Evolutionary conservation across 2,113 vertebrate genomes (phyloP).

Genomic region (Megalops atlanticus): DNA sequence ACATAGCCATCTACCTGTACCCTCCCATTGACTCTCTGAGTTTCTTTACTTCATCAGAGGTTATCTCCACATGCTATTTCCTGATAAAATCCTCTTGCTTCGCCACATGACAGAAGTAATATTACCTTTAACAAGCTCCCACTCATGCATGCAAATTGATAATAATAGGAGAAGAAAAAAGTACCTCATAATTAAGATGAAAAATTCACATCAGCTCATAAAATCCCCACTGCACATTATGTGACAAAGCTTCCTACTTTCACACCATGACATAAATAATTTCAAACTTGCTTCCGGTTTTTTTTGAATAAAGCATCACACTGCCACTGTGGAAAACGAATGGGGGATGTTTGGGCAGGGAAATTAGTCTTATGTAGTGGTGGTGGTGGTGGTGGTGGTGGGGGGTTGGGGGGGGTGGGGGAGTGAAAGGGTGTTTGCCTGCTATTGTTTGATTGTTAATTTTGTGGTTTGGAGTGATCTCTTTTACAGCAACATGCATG

Average conservation of each 20-base stretch:
- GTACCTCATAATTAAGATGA: constrained; percentile 85
- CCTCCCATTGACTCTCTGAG: constrained; percentile 27
- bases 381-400: too few species aligned
- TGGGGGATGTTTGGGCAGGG: constrained; percentile 26
- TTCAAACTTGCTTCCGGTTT: constrained; percentile 35
- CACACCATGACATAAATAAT: constrained; percentile 29
- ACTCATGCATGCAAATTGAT: constrained; percentile 88
- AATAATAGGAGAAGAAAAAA: constrained; percentile 84
- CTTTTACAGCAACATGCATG: background rate
- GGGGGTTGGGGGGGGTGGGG: background rate
- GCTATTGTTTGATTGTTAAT: background rate
- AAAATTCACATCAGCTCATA: constrained; percentile 78
- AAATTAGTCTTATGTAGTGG: constrained; percentile 20
- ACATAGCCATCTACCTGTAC: constrained; percentile 11
- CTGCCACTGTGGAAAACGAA: constrained; percentile 27
- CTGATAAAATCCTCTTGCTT: constrained; percentile 84
- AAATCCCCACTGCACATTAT: constrained; percentile 75
- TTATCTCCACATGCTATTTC: too few species aligned
- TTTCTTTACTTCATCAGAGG: background rate
- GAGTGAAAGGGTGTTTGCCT: constrained; percentile 3
- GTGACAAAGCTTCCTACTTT: constrained; percentile 71
- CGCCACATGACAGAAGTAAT: constrained; percentile 87
- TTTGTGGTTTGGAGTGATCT: background rate
- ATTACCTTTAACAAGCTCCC: constrained; percentile 86
- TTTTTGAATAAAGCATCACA: constrained; percentile 35